Evolutionary conservation across 2,797 vertebrate species (phyloP), one percentile per base, ranked within the genome.

Genomic region (Danio tinwini): DNA sequence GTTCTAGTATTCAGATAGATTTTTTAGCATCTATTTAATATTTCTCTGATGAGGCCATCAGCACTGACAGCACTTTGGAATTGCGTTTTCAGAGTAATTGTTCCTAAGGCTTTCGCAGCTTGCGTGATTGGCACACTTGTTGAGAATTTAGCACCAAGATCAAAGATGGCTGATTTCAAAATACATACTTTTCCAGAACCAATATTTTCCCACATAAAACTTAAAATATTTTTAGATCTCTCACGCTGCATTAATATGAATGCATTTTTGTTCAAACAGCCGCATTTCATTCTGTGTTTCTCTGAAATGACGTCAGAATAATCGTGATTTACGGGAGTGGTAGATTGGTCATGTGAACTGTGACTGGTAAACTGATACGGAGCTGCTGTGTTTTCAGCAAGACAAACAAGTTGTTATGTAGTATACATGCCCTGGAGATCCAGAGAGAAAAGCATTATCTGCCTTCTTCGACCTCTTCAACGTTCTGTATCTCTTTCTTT

Each of bases 401-500:
- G 64, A 58, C 65, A 78, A 67, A 67, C 52, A 58, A 65, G 19
- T 5, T 4, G 39, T 65, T 65, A 52, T 75, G 62, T 37, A 45
- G 74, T 65, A 17, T 50, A 45, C 53, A 59, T 49, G 65, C 44
- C 53, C 29, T 11, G 14, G 37, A 59, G 53, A 78, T 64, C 55
- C 8, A 39, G 5, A 59, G 21, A 59, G 44, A 78, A 69, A 77
- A 64, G n/a, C 42, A 49, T 78, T 17, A 68, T 59, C n/a, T 5
- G 0, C 1, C 63, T 40, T 67, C 9, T 56, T 52, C 6, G 17
- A 37, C 19, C 63, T 68, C 52, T 75, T 52, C 8, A 8, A n/a
- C n/a, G 45, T 17, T 56, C 11, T 64, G 5, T 49, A 19, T 63
- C n/a, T 69, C 37, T 63, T 9, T 42, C 9, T 52, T 42, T 42